These are phyloP conservation scores for Poecilia picta DNA, from an alignment of 2,797 vertebrate genomes.

Conservation along the genomic window DNA sequence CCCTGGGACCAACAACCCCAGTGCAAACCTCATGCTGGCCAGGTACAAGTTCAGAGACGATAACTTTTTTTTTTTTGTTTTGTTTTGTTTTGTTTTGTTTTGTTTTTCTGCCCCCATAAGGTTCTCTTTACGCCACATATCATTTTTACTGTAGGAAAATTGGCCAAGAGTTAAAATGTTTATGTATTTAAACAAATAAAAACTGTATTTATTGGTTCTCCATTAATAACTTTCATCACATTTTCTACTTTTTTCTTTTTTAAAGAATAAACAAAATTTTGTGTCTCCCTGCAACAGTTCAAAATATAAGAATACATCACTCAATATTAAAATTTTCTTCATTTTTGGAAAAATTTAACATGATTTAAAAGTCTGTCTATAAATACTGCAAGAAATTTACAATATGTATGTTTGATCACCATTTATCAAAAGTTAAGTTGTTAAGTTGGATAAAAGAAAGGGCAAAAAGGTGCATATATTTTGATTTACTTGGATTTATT, in stretches of 20 bases:
- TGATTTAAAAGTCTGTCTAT: not conserved
- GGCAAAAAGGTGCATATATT: not conserved
- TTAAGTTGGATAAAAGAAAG: not conserved
- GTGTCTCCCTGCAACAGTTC: not conserved
- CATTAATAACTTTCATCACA: not conserved
- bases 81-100: no score
- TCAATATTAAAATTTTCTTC: not conserved
- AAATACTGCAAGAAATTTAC: not conserved
- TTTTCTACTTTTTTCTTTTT: not conserved
- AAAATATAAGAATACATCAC: not conserved
- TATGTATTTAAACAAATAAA: not conserved
- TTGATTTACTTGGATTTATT: not conserved
- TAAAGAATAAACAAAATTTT: not conserved
- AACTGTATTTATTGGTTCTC: not conserved
- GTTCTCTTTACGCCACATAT: not conserved
- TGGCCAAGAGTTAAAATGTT: not conserved
- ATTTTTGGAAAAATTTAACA: not conserved
- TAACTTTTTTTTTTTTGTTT: no score
- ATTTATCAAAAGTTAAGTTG: not conserved
- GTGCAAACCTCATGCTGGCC: constrained; percentile 98
- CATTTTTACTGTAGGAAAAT: not conserved
- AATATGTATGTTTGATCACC: not conserved
- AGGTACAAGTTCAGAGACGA: constrained; percentile 78
- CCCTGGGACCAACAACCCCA: constrained; percentile 97
- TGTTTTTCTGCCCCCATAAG: not conserved